phyloP scores from a whole-genome alignment of 2,888 invertebrate genomes.

The Willowsia nigromaculata region DNA sequence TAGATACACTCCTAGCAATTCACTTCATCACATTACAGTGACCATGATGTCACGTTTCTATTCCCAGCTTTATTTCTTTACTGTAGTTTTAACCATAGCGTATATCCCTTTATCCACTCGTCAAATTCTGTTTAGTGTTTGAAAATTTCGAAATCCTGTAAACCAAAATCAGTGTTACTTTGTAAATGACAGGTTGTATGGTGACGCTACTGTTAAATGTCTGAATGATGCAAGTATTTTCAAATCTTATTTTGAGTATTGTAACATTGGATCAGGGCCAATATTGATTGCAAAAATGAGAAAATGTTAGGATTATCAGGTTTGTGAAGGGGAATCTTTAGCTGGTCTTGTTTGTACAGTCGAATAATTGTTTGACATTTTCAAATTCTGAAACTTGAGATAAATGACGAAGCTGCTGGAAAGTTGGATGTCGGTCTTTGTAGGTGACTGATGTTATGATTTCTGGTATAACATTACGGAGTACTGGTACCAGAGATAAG shows the following conservation, averaged over 20 bases:
- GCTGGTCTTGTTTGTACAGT: neutral
- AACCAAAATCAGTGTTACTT: neutral
- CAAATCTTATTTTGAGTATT: conserved; percentile 27
- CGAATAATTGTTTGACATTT: neutral
- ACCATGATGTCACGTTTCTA: neutral
- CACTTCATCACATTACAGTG: neutral
- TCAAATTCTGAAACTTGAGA: neutral
- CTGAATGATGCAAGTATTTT: conserved; percentile 4
- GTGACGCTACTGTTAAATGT: no score
- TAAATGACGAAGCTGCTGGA: neutral
- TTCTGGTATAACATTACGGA: neutral
- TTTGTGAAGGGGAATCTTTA: neutral
- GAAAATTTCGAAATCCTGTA: neutral
- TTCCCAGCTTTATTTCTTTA: conserved; percentile 31
- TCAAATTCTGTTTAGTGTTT: conserved; percentile 31
- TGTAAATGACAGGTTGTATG: neutral
- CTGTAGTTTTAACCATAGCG: conserved; percentile 15
- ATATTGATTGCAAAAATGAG: neutral
- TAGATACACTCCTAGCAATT: conserved; percentile 23
- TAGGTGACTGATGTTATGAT: conserved; percentile 23
- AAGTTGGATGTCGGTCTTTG: conserved; percentile 17
- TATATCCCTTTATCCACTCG: conserved; percentile 8
- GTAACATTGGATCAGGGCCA: conserved; percentile 28
- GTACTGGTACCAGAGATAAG: neutral
- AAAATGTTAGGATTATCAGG: neutral